Evolutionary conservation across 2,797 vertebrate species (phyloP).

Genomic region (Smutsia temminckii): DNA sequence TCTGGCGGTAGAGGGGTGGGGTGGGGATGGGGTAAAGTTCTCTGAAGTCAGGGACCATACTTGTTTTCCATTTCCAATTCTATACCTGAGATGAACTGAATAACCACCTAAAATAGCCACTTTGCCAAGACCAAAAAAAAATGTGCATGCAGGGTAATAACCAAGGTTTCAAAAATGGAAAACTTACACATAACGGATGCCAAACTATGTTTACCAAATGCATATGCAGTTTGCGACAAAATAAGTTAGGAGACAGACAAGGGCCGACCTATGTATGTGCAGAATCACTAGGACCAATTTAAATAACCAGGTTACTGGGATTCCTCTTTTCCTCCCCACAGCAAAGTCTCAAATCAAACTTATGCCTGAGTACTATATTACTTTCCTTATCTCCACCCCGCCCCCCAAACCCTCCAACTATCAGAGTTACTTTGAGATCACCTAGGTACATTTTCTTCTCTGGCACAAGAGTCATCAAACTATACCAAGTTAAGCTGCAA

Average conservation of each 20-base stretch:
- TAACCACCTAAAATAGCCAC: not conserved
- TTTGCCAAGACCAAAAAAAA: not conserved
- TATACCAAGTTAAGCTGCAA: not conserved
- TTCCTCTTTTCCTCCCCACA: not conserved
- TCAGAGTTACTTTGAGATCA: constrained; percentile 17
- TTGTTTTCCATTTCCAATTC: constrained; percentile 37
- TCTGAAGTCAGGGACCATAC: not conserved
- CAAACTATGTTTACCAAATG: constrained; percentile 7
- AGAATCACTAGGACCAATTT: not conserved
- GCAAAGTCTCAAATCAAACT: constrained; percentile 11
- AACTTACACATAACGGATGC: not conserved
- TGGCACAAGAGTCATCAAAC: not conserved
- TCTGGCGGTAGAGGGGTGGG: not conserved
- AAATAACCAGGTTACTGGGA: constrained; percentile 26
- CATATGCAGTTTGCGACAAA: not conserved
- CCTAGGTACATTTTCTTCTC: not conserved
- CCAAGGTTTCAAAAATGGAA: constrained; percentile 19
- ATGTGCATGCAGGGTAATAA: not conserved
- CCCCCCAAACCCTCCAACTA: not conserved
- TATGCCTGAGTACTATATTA: not conserved
- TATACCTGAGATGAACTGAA: constrained; percentile 7
- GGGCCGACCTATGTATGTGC: not conserved
- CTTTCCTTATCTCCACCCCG: not conserved
- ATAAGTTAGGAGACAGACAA: not conserved
- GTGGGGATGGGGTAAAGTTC: not conserved